phyloP scores from a whole-genome alignment of 2,797 vertebrate genomes.

The Hippopotamyrus pictus region DNA sequence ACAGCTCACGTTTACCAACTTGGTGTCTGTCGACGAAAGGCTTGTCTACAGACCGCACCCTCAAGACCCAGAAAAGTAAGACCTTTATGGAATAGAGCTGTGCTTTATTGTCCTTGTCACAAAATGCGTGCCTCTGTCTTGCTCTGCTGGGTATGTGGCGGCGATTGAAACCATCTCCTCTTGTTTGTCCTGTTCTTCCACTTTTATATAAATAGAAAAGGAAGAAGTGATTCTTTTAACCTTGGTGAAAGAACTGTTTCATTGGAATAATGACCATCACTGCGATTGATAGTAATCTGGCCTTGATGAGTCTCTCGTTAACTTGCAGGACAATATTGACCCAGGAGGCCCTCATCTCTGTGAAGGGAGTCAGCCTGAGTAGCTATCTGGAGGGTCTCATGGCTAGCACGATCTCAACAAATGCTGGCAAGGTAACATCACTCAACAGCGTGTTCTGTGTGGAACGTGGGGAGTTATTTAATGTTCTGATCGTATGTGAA shows the following conservation, averaged over 20 bases:
- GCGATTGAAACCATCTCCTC: not conserved
- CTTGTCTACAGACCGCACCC: slow-evolving; percentile 92
- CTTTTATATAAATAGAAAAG: not conserved
- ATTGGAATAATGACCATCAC: not conserved
- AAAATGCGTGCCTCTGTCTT: not conserved
- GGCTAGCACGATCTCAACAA: slow-evolving; percentile 85
- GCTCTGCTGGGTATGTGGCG: not conserved
- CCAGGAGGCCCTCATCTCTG: slow-evolving; percentile 95
- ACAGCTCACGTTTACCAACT: slow-evolving; percentile 91
- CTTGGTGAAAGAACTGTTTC: not conserved
- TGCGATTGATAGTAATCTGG: not conserved
- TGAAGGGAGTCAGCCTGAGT: slow-evolving; percentile 93
- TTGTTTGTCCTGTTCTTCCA: not conserved
- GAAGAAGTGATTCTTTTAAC: not conserved
- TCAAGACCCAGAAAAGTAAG: slow-evolving; percentile 82
- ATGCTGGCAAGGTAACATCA: slow-evolving; percentile 84
- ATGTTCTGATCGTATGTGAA: not conserved
- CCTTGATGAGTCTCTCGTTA: not conserved
- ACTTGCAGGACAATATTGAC: slow-evolving; percentile 81
- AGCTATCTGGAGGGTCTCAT: slow-evolving; percentile 93
- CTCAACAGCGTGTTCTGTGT: not conserved
- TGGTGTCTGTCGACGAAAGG: slow-evolving; percentile 92
- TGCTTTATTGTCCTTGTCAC: not conserved
- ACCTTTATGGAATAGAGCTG: not conserved
- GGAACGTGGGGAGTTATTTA: not conserved